phyloP scores from a whole-genome alignment of 2,113 vertebrate species.

The Macheiramphus alcinus region DNA sequence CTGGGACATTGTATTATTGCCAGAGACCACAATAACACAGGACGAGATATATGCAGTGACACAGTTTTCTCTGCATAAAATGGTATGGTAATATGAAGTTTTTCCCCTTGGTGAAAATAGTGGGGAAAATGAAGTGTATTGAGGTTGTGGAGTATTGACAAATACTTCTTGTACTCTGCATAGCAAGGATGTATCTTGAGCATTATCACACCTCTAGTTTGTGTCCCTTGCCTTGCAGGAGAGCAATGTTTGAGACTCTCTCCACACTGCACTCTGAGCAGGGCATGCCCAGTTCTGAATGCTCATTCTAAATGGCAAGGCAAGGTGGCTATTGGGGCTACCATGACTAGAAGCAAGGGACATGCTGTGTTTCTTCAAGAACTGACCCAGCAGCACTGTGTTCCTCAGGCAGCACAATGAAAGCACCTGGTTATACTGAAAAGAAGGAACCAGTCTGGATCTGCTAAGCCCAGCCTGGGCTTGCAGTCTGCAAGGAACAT shows the following conservation, averaged over 20 bases:
- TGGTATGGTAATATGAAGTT: too few species aligned
- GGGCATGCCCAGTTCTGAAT: neutral
- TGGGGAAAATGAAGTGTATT: neutral
- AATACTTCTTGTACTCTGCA: neutral
- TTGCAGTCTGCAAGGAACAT: neutral
- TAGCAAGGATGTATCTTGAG: neutral
- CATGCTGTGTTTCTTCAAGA: rapidly evolving
- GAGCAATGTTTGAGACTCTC: rapidly evolving
- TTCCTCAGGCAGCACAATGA: neutral
- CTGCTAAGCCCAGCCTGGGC: neutral
- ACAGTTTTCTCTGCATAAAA: neutral
- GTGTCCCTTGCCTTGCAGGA: neutral
- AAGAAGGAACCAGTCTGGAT: neutral
- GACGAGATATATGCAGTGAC: neutral
- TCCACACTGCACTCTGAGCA: neutral
- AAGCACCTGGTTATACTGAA: neutral
- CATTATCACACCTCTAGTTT: neutral
- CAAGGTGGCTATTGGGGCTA: neutral
- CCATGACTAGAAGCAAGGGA: neutral
- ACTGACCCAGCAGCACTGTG: neutral
- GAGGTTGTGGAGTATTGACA: neutral
- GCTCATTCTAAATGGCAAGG: neutral
- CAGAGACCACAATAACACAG: neutral
- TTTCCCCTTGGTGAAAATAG: neutral
- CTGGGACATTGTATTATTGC: neutral